Evolutionary conservation across 2,888 invertebrate genomes (phyloP).

Genomic region (Arrhopalites spinosus): DNA sequence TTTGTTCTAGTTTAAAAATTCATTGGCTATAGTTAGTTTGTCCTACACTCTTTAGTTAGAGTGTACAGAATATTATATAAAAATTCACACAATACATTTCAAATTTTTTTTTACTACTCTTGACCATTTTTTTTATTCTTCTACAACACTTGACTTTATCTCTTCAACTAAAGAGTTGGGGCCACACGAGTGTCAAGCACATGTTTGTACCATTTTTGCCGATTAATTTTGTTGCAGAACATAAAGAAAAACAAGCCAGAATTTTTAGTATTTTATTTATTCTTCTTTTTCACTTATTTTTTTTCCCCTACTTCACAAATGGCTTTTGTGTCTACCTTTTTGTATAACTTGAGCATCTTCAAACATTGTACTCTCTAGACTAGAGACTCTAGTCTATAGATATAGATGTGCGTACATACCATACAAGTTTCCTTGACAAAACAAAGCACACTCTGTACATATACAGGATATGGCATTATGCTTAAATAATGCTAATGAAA

Average conservation of each 20-base stretch:
- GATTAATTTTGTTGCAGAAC: background rate
- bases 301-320: background rate
- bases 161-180: background rate
- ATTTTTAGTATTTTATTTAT: background rate
- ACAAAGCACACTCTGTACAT: too few species aligned
- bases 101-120: background rate
- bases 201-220: background rate
- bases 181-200: background rate
- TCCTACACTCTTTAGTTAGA: background rate
- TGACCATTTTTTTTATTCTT: background rate
- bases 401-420: too few species aligned
- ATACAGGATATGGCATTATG: too few species aligned
- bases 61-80: too few species aligned
- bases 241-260: background rate
- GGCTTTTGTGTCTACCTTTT: background rate
- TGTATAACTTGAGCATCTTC: too few species aligned
- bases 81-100: too few species aligned
- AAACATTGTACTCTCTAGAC: too few species aligned
- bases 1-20: conserved; percentile 17
- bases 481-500: background rate
- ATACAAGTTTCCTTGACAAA: too few species aligned
- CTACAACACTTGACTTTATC: background rate
- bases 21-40: background rate
- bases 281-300: background rate
- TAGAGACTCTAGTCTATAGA: too few species aligned